Conservation (phyloP, 2,888 invertebrate species). For the Acrocyrtus sp. region DNA sequence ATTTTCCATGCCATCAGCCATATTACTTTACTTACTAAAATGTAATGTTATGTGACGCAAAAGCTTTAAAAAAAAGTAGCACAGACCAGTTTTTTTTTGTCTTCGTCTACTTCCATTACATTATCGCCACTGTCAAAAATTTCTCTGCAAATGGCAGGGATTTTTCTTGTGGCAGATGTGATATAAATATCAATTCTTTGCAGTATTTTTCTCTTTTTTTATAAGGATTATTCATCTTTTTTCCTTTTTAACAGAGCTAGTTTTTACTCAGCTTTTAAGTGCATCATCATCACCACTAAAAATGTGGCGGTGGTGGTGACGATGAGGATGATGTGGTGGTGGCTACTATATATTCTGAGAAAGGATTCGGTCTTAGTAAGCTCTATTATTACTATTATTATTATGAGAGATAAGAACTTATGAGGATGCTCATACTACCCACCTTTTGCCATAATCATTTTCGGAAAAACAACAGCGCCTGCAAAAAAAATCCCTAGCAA, state of each 20-base stretch:
- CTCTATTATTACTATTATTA: slow-evolving; percentile 31
- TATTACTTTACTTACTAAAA: slow-evolving; percentile 42
- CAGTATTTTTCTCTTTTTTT: slow-evolving; percentile 26
- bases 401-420: too few species aligned
- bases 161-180: slow-evolving; percentile 60
- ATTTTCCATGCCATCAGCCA: slow-evolving; percentile 47
- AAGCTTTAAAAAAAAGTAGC: slow-evolving; percentile 63
- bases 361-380: slow-evolving; percentile 30
- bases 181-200: slow-evolving; percentile 56
- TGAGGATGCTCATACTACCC: too few species aligned
- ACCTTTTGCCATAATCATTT: slow-evolving; percentile 44
- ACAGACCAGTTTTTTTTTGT: slow-evolving; percentile 63
- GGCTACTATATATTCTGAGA: slow-evolving; percentile 52
- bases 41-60: slow-evolving; percentile 61
- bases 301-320: slow-evolving; percentile 3
- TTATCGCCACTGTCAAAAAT: slow-evolving; percentile 64
- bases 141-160: slow-evolving; percentile 64
- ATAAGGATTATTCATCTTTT: not conserved
- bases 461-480: slow-evolving; percentile 23
- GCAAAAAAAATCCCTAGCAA: slow-evolving; percentile 9
- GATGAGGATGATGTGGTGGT: slow-evolving; percentile 25
- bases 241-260: slow-evolving; percentile 29
- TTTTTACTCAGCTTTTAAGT: slow-evolving; percentile 36
- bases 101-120: slow-evolving; percentile 63
- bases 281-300: slow-evolving; percentile 20